Conservation (phyloP, 2,113 vertebrate genomes). For the Uropsilus gracilis region DNA sequence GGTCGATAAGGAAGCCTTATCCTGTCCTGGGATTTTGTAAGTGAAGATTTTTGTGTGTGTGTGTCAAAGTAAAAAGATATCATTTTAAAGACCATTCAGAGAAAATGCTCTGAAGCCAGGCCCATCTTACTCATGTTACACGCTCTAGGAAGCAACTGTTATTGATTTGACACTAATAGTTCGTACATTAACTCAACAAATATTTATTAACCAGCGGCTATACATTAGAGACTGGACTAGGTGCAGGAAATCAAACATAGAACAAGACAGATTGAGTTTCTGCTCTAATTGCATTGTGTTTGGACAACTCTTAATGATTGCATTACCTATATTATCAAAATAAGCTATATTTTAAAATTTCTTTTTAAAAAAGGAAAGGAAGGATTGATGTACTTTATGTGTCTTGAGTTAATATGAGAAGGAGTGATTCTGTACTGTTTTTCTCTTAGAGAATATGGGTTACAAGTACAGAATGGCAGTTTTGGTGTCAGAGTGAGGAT, state of each 20-base stretch:
- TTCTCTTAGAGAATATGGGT: neutral
- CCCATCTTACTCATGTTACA: constrained; percentile 22
- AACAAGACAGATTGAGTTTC: constrained; percentile 32
- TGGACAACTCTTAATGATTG: constrained; percentile 37
- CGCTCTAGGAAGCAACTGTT: constrained; percentile 40
- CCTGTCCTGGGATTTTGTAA: neutral
- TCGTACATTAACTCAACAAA: constrained; percentile 54
- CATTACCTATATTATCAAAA: constrained; percentile 8
- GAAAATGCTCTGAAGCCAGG: neutral
- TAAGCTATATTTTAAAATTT: neutral
- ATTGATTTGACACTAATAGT: constrained; percentile 68
- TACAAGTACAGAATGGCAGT: neutral
- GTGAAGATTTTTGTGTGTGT: constrained; percentile 30
- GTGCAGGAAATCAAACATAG: constrained; percentile 20
- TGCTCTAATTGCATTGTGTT: neutral
- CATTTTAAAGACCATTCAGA: constrained; percentile 3
- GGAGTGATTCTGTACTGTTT: neutral
- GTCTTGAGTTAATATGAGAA: neutral
- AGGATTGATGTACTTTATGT: neutral
- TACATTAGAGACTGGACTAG: neutral
- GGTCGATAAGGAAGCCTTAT: neutral
- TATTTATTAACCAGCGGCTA: constrained; percentile 49
- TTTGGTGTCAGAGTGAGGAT: neutral
- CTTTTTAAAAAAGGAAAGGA: neutral
- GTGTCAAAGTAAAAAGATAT: constrained; percentile 7